These are phyloP conservation scores for Strigops habroptila DNA, from an alignment of 2,113 vertebrate genomes.

Conservation along the genomic window DNA sequence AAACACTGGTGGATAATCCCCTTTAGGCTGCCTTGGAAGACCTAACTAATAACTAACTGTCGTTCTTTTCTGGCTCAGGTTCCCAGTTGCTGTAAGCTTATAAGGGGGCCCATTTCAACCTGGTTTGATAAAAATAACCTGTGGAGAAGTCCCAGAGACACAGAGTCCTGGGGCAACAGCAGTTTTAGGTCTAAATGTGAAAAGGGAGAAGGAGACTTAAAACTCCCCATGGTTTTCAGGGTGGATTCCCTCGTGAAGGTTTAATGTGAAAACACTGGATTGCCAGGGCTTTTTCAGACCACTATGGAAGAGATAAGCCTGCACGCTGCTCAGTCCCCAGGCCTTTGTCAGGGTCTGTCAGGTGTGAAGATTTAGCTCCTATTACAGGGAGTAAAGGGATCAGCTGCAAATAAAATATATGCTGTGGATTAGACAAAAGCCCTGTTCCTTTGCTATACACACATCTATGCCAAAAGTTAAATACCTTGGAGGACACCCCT, in stretches of 20 bases:
- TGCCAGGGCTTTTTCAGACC: background rate
- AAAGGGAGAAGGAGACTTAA: background rate
- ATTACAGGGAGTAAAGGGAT: slow-evolving; percentile 49
- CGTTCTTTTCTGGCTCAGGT: slow-evolving; percentile 34
- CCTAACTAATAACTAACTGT: slow-evolving; percentile 54
- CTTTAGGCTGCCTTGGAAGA: slow-evolving; percentile 60
- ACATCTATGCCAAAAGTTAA: slow-evolving; percentile 34
- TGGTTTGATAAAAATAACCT: background rate
- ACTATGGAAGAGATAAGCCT: background rate
- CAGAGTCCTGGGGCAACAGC: background rate
- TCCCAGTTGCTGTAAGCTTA: background rate
- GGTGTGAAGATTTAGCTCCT: slow-evolving; percentile 64
- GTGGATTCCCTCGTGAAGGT: background rate
- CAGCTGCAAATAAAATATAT: slow-evolving; percentile 49
- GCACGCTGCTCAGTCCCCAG: background rate
- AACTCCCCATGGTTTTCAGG: background rate
- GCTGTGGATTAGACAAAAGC: slow-evolving; percentile 43
- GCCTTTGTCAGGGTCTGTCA: slow-evolving; percentile 3
- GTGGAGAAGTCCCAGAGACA: background rate
- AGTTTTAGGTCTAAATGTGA: background rate
- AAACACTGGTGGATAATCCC: slow-evolving; percentile 52
- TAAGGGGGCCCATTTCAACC: background rate
- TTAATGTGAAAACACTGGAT: background rate
- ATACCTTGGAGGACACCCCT: background rate
- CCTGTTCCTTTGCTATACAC: background rate